phyloP scores from a whole-genome alignment of 2,113 vertebrate species.

The Carettochelys insculpta region DNA sequence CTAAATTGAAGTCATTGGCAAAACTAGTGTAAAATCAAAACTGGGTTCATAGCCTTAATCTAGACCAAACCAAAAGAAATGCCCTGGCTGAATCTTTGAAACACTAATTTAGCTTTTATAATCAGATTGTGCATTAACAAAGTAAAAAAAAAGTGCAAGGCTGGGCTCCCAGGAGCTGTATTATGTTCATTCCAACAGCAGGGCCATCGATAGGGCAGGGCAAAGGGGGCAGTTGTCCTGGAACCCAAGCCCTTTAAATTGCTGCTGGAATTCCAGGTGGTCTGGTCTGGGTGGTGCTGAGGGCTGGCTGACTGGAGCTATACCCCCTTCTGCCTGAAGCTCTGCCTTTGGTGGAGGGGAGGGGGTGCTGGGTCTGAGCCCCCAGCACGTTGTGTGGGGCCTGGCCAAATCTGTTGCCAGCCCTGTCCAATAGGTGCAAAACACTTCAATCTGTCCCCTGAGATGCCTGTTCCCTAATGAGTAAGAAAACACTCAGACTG shows the following conservation, averaged over 20 bases:
- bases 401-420: too few species aligned
- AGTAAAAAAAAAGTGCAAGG: fast-evolving
- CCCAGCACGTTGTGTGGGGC: too few species aligned
- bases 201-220: too few species aligned
- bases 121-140: fast-evolving
- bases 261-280: too few species aligned
- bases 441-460: neutral
- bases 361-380: too few species aligned
- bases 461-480: neutral
- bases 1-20: neutral
- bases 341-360: too few species aligned
- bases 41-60: neutral
- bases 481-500: neutral
- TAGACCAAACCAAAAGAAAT: neutral
- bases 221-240: too few species aligned
- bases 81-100: neutral
- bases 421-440: neutral
- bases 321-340: too few species aligned
- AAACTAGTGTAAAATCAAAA: constrained; percentile 6
- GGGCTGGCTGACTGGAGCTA: too few species aligned
- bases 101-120: fast-evolving
- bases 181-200: fast-evolving
- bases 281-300: too few species aligned
- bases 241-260: too few species aligned
- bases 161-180: neutral